These are phyloP conservation scores for Peromyscus attwateri DNA, from an alignment of 2,797 vertebrate species.

Conservation along the genomic window DNA sequence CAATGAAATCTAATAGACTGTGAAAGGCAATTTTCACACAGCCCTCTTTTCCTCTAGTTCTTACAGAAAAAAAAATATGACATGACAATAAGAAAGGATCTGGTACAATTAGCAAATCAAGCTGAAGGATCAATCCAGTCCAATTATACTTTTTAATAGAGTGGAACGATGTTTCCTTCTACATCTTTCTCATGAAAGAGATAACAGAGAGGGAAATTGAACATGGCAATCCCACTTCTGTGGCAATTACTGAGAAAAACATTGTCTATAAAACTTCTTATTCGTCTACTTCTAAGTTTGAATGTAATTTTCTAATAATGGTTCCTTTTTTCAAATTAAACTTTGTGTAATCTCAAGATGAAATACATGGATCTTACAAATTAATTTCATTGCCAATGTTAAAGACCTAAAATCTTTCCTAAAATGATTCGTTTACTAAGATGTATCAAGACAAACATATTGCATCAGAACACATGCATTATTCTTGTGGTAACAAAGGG, in stretches of 20 bases:
- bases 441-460: neutral
- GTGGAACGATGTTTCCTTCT: slow-evolving; percentile 15
- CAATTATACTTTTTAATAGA: slow-evolving; percentile 67
- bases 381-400: neutral
- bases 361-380: neutral
- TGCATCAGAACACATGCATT: neutral
- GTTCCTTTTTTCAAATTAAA: neutral
- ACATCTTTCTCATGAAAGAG: slow-evolving; percentile 52
- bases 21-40: slow-evolving; percentile 65
- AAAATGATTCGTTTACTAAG: neutral
- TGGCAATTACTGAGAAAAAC: slow-evolving; percentile 66
- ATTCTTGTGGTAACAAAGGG: neutral
- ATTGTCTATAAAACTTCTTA: neutral
- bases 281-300: slow-evolving; percentile 52
- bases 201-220: slow-evolving; percentile 69
- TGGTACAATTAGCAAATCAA: slow-evolving; percentile 71
- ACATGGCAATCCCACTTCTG: slow-evolving; percentile 56
- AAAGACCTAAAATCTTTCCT: neutral
- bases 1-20: slow-evolving; percentile 6
- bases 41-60: neutral
- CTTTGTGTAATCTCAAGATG: neutral
- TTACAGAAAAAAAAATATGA: neutral
- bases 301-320: slow-evolving; percentile 12
- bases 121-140: slow-evolving; percentile 36
- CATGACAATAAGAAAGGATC: neutral